Evolutionary conservation across 1,140 invertebrate genomes (phyloP).

Genomic region (Procambarus clarkii): DNA sequence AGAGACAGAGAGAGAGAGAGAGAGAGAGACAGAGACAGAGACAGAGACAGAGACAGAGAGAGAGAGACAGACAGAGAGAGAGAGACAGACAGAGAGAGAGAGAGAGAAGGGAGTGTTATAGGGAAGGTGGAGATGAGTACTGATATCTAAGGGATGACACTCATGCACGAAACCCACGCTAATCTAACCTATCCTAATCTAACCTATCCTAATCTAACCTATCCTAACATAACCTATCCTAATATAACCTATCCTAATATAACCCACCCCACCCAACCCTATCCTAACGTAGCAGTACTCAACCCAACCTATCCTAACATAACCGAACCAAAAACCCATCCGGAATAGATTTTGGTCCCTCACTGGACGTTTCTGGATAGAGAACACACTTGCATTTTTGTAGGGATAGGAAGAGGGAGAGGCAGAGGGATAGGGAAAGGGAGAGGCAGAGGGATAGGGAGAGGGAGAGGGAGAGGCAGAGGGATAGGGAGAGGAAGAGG

Average conservation of each 20-base stretch:
- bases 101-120: conserved; percentile 2
- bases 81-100: conserved; percentile 6
- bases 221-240: too few relatives aligned
- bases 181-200: conserved; percentile 7
- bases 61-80: background rate
- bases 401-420: background rate
- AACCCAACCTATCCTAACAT: too few relatives aligned
- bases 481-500: background rate
- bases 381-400: too few relatives aligned
- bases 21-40: background rate
- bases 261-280: too few relatives aligned
- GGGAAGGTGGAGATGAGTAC: background rate
- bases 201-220: too few relatives aligned
- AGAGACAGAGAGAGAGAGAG: background rate
- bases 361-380: background rate
- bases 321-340: background rate
- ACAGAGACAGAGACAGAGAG: background rate
- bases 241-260: too few relatives aligned
- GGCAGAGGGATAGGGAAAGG: background rate
- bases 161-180: background rate
- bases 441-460: background rate
- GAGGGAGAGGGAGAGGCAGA: too few relatives aligned
- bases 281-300: background rate
- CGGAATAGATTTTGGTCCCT: background rate
- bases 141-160: background rate